phyloP scores from a whole-genome alignment of 2,888 invertebrate species.

The Acleris laterana region DNA sequence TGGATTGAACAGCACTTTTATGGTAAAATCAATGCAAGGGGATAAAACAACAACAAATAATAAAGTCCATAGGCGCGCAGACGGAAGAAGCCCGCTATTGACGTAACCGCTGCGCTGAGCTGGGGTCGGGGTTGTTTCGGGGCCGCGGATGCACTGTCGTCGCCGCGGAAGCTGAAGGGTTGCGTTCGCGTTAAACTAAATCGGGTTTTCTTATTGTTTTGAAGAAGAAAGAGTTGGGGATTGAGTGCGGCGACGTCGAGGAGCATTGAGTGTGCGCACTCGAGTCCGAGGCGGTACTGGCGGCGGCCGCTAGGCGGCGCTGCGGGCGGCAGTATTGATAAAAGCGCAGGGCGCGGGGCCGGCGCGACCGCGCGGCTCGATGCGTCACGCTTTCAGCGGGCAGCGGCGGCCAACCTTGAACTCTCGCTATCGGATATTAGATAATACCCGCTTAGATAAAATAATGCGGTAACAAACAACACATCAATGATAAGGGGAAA shows the following conservation, averaged over 20 bases:
- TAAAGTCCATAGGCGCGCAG: constrained; percentile 53
- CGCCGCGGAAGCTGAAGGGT: constrained; percentile 44
- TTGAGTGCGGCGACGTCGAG: constrained; percentile 70
- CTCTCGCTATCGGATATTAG: constrained; percentile 72
- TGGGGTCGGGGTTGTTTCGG: constrained; percentile 48
- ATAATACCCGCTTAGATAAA: constrained; percentile 65
- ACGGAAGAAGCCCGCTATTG: constrained; percentile 54
- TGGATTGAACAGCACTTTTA: constrained; percentile 52
- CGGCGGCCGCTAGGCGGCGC: constrained; percentile 71
- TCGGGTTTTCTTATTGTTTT: constrained; percentile 66
- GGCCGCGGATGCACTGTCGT: constrained; percentile 44
- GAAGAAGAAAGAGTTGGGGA: constrained; percentile 60
- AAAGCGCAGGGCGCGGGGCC: constrained; percentile 72
- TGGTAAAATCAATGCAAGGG: constrained; percentile 50
- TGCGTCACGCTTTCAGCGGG: constrained; percentile 56
- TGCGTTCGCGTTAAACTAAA: constrained; percentile 48
- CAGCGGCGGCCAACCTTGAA: constrained; percentile 71
- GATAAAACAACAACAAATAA: constrained; percentile 58
- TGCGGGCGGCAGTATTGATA: constrained; percentile 70
- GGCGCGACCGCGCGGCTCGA: constrained; percentile 40
- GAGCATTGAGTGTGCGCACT: constrained; percentile 78
- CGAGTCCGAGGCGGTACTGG: constrained; percentile 64
- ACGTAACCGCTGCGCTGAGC: constrained; percentile 53
- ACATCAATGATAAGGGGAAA: constrained; percentile 36
- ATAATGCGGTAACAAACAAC: constrained; percentile 51